Base-by-base conservation (phyloP, 23 tunicate species). In the Ciona savignyi region DNA sequence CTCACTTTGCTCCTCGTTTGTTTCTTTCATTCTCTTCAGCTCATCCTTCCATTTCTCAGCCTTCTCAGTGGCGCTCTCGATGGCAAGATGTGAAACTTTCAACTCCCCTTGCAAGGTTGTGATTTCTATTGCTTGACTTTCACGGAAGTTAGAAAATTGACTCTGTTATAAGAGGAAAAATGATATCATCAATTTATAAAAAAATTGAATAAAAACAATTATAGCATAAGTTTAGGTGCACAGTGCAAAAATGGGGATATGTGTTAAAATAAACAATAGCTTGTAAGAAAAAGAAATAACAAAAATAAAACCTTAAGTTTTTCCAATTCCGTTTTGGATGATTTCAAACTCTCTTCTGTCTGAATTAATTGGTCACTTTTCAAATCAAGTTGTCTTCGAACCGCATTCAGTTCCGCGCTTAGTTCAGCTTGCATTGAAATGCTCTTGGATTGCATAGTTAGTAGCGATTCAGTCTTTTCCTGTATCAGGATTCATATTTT, bases 361-460 rank as follows among this genome's bases (percentile, higher is more conserved):
- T n/a, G n/a, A n/a, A n/a, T n/a, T n/a, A n/a, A n/a, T n/a, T n/a
- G n/a, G n/a, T n/a, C n/a, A n/a, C n/a, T n/a, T n/a, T n/a, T n/a
- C n/a, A n/a, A n/a, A n/a, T n/a, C n/a, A 27, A 89, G 34, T 26
- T 86, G 66, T 78, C 84, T 27, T 70, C 72, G 68, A 15, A 88
- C 73, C 1, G 76, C 19, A 48, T 74, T 26, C 0, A 76, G 31
- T 11, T 77, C 73, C 33, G 42, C 78, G 30, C 81, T 86, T 22
- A 67, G 65, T 30, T 88, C 96, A 51, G 86, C 79, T 72, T 80
- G 67, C 67, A 72, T 80, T 3, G 83, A 70, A 32, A 73, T 63
- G 25, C 35, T 70, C 1, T 78, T 80, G 4, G 81, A 78, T 33
- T 81, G 74, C 21, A 63, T 22, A 21, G 31, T 70, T 65, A 70